Percentiles rank a stretch among this genome's conserved stretches.
phyloP scores from a whole-genome alignment of 2,888 invertebrate species.

The Yponomeuta sedellus region DNA sequence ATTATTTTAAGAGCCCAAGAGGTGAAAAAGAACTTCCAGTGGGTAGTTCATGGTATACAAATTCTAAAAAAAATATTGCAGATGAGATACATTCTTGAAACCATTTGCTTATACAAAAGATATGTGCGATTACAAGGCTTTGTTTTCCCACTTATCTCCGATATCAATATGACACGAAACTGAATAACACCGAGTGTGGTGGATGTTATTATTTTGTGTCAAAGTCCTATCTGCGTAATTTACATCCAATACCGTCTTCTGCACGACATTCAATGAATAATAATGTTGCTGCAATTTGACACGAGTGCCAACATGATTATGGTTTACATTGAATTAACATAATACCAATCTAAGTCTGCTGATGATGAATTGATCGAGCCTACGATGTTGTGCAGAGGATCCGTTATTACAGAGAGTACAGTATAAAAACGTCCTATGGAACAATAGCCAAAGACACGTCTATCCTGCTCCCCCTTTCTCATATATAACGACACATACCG shows the following conservation, averaged over 20 bases:
- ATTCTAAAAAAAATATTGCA: too few relatives aligned
- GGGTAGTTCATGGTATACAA: too few relatives aligned
- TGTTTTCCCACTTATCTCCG: slow-evolving; percentile 4
- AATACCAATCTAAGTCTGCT: background rate
- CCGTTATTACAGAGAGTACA: slow-evolving; percentile 49
- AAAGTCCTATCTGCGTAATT: slow-evolving; percentile 44
- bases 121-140: background rate
- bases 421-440: slow-evolving; percentile 37
- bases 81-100: background rate
- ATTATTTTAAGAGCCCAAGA: too few relatives aligned
- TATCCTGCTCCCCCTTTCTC: slow-evolving; percentile 59
- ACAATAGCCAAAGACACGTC: slow-evolving; percentile 22
- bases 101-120: background rate
- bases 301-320: background rate
- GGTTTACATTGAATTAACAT: background rate
- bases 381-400: slow-evolving; percentile 49
- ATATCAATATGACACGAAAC: slow-evolving; percentile 4
- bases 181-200: background rate
- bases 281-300: background rate
- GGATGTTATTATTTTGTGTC: slow-evolving; percentile 44
- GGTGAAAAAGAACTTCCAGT: too few relatives aligned
- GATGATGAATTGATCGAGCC: background rate
- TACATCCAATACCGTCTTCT: slow-evolving; percentile 39
- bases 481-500: slow-evolving; percentile 26
- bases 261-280: slow-evolving; percentile 30